Evolutionary conservation across 2,113 vertebrate species (phyloP).

Genomic region (Chascanopsetta lugubris): DNA sequence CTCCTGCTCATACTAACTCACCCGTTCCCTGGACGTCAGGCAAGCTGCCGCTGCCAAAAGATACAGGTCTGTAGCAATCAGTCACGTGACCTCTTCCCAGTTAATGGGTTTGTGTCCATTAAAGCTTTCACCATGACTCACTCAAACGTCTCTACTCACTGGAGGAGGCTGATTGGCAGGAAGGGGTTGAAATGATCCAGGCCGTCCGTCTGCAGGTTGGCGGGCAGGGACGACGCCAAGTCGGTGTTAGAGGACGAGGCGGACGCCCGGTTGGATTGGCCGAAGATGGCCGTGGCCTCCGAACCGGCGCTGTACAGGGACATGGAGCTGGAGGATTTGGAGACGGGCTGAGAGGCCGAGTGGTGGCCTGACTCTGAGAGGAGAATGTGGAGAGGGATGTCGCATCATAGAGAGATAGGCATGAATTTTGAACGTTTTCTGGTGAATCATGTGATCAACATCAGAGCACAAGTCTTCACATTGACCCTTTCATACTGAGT

Average conservation of each 20-base stretch:
- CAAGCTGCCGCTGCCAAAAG: constrained; percentile 65
- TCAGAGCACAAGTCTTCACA: neutral
- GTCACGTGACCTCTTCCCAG: constrained; percentile 21
- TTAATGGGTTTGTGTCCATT: neutral
- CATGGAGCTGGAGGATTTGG: constrained; percentile 83
- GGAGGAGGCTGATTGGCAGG: constrained; percentile 84
- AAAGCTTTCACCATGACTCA: neutral
- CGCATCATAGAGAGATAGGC: neutral
- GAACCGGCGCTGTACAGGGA: constrained; percentile 84
- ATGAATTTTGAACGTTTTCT: too few relatives aligned
- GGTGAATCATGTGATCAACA: too few relatives aligned
- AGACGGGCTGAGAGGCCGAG: constrained; percentile 76
- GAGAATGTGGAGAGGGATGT: neutral
- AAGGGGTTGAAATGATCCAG: constrained; percentile 83
- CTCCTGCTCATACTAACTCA: constrained; percentile 65
- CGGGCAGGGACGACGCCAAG: constrained; percentile 79
- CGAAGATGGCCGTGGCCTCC: constrained; percentile 80
- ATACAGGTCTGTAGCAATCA: constrained; percentile 71
- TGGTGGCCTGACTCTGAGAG: constrained; percentile 68
- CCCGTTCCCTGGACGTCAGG: constrained; percentile 73
- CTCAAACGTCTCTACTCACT: constrained; percentile 75
- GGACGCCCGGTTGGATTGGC: constrained; percentile 79
- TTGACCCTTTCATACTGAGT: too few relatives aligned
- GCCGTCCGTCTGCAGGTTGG: constrained; percentile 77
- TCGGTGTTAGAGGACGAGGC: constrained; percentile 82